Evolutionary conservation across 2,888 invertebrate genomes (phyloP), one percentile per base, ranked within the genome.

Genomic region (Mylabris sibirica): DNA sequence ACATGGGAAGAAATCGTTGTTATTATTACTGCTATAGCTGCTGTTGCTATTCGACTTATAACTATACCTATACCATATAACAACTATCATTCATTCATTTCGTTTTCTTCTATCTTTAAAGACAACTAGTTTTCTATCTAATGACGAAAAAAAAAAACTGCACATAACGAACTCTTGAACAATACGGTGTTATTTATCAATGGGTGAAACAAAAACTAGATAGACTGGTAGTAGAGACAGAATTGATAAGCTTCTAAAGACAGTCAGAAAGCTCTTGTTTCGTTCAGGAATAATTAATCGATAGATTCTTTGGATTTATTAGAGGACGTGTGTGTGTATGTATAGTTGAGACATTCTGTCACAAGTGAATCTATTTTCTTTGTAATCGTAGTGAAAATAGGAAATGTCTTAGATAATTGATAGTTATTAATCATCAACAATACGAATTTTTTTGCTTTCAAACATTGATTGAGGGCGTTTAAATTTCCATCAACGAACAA

Each of bases 121-220:
- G 30, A 30, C 30, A 30, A 30, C 24, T 26, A 22, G 11, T 22
- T 53, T 53, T 57, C 60, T 62, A 65, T n/a, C 60, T 70, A 70
- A 67, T 70, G 67, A 67, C 59, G 70, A 59, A 70, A 67, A 44
- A 70, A 67, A 44, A 70, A 69, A 66, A 12, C 63, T 12, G 57
- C 24, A 49, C 24, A 41, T 35, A n/a, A 35, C 12, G 61, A 61
- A 59, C 34, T 57, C 35, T 63, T 38, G 69, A 69, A 69, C 69
- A 69, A 69, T 66, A 65, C 65, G 22, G 57, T 60, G 49, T 20
- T 60, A 67, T 67, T 60, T 24, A 68, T 68, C 68, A 68, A 57
- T 24, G 26, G 12, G 11, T 2, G 1, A 26, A 57, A 57, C 24
- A 57, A 57, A 24, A 24, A 57, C 24, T 22, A 4, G 26, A 2